Conservation (phyloP, 2,113 vertebrate genomes). For the Mungos mungo region DNA sequence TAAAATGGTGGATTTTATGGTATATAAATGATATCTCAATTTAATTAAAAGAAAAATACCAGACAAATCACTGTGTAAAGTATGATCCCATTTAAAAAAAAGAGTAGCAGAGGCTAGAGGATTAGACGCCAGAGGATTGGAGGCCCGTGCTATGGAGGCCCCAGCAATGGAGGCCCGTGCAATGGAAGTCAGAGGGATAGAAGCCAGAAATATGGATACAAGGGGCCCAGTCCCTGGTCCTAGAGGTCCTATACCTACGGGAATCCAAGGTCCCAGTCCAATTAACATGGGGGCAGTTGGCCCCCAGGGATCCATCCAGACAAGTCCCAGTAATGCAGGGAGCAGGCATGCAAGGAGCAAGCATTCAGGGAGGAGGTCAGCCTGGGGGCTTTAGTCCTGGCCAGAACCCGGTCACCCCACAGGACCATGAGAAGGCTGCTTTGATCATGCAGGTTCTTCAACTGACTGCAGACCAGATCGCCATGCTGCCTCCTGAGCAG, state of each 20-base stretch:
- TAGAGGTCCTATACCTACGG: conserved; percentile 91
- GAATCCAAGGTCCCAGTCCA: conserved; percentile 91
- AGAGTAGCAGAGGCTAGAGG: conserved; percentile 77
- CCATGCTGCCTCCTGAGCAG: no score
- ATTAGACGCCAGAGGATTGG: conserved; percentile 81
- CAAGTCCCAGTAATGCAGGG: no score
- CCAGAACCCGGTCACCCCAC: no score
- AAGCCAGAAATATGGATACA: conserved; percentile 87
- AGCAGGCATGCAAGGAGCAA: conserved; percentile 83
- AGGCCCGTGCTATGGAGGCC: conserved; percentile 84
- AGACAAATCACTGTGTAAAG: not conserved
- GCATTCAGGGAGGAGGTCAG: conserved; percentile 56
- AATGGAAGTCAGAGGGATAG: conserved; percentile 90
- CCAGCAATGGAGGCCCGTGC: conserved; percentile 86
- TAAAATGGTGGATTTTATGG: conserved; percentile 1
- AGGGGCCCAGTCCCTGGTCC: conserved; percentile 91
- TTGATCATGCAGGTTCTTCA: no score
- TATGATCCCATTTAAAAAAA: not conserved
- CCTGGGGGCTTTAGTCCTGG: no score
- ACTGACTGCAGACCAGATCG: no score
- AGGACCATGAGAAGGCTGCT: conserved; percentile 83
- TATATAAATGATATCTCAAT: not conserved
- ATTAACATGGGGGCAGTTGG: conserved; percentile 90
- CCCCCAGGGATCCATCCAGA: conserved; percentile 85
- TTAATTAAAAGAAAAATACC: conserved; percentile 34